Evolutionary conservation across 2,113 vertebrate genomes (phyloP).

Genomic region (Neotragus pygmaeus): DNA sequence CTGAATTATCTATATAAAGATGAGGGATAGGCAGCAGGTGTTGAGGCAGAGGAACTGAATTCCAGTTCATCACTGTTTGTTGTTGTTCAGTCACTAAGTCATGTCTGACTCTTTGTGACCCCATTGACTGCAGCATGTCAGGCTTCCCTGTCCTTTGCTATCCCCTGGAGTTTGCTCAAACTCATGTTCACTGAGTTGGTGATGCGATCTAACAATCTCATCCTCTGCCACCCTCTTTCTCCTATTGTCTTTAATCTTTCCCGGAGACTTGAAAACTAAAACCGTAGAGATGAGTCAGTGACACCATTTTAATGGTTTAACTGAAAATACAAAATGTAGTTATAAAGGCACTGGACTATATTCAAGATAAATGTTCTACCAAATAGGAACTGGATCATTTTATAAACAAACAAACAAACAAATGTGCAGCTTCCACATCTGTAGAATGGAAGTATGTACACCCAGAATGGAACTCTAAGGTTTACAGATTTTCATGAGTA

Average conservation of each 20-base stretch:
- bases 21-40: no score
- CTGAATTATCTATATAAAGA: accelerated
- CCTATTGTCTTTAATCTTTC: not conserved
- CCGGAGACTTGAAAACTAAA: not conserved
- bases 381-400: not conserved
- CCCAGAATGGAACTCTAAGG: not conserved
- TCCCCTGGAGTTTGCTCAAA: not conserved
- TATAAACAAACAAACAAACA: not conserved
- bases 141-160: not conserved
- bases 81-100: not conserved
- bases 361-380: not conserved
- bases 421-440: not conserved
- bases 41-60: not conserved
- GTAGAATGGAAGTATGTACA: not conserved
- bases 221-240: not conserved
- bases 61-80: no score
- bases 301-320: not conserved
- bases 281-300: not conserved
- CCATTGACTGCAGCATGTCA: not conserved
- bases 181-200: not conserved
- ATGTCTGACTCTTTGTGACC: not conserved
- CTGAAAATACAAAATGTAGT: not conserved
- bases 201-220: not conserved
- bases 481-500: not conserved
- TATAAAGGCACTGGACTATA: not conserved